These are phyloP conservation scores for Gnathonemus longibarbis DNA, from an alignment of 2,113 vertebrate genomes.

Conservation along the genomic window DNA sequence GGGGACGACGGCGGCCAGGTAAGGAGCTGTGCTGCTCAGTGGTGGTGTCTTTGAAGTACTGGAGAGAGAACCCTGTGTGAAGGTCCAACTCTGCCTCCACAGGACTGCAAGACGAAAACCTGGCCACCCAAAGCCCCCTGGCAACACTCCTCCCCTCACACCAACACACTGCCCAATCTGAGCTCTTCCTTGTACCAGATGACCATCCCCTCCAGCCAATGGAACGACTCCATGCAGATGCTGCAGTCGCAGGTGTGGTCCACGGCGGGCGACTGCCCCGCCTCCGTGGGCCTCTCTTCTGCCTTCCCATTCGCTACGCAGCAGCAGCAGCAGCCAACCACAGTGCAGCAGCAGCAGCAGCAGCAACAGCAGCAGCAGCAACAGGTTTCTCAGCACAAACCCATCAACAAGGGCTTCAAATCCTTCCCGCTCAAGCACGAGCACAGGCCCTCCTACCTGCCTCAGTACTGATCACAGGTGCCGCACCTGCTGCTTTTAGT, in stretches of 20 bases:
- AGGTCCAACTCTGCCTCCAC: conserved; percentile 19
- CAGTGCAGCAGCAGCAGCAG: conserved; percentile 30
- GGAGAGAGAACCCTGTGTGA: not conserved
- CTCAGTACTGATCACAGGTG: conserved; percentile 76
- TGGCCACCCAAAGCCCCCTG: conserved; percentile 98
- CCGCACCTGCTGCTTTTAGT: not conserved
- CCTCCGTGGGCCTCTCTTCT: conserved; percentile 64
- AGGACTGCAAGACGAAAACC: conserved; percentile 98
- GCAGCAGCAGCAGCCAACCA: conserved; percentile 48
- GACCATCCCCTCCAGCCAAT: conserved; percentile 79
- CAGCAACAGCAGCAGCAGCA: conserved; percentile 51
- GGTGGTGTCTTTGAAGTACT: not conserved
- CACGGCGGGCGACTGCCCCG: conserved; percentile 71
- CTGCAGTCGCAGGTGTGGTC: conserved; percentile 91
- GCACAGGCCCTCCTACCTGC: conserved; percentile 86
- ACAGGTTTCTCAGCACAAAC: conserved; percentile 69
- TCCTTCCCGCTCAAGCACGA: conserved; percentile 91
- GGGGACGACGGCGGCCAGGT: conserved; percentile 85
- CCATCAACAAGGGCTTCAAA: conserved; percentile 91
- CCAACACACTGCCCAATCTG: conserved; percentile 75
- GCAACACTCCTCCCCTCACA: conserved; percentile 75
- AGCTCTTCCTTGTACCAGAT: conserved; percentile 80
- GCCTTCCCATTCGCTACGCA: conserved; percentile 75
- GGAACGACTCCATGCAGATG: conserved; percentile 91
- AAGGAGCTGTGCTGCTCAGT: not conserved